Evolutionary conservation across 1,140 invertebrate genomes (phyloP).

Genomic region (Muscidifurax raptorellus): DNA sequence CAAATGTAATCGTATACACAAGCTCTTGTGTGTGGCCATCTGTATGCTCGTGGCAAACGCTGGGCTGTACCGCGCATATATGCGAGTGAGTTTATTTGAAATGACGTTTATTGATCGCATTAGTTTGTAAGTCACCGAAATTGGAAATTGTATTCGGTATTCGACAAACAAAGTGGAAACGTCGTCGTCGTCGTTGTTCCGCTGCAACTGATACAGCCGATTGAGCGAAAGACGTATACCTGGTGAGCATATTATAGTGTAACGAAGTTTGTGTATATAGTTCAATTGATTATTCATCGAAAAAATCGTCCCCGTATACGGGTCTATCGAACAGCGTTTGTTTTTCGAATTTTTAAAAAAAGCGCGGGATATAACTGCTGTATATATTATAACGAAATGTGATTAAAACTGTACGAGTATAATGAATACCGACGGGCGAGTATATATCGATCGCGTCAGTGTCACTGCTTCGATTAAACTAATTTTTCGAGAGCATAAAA

Average conservation of each 20-base stretch:
- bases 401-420: no score
- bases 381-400: no score
- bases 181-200: not conserved
- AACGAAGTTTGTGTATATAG: not conserved
- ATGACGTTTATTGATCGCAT: conserved; percentile 9
- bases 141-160: conserved; percentile 32
- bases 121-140: conserved; percentile 4
- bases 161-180: not conserved
- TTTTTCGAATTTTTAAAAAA: not conserved
- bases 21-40: not conserved
- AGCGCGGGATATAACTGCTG: no score
- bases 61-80: not conserved
- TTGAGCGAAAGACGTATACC: no score
- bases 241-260: no score
- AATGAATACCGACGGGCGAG: no score
- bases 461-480: not conserved
- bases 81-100: not conserved
- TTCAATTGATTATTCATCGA: not conserved
- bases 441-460: no score
- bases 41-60: not conserved
- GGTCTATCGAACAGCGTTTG: not conserved
- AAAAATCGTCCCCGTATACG: not conserved
- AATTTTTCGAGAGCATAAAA: not conserved
- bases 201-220: not conserved
- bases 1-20: not conserved